phyloP scores from a whole-genome alignment of 2,797 vertebrate genomes.

The Melanotaenia nigrans region DNA sequence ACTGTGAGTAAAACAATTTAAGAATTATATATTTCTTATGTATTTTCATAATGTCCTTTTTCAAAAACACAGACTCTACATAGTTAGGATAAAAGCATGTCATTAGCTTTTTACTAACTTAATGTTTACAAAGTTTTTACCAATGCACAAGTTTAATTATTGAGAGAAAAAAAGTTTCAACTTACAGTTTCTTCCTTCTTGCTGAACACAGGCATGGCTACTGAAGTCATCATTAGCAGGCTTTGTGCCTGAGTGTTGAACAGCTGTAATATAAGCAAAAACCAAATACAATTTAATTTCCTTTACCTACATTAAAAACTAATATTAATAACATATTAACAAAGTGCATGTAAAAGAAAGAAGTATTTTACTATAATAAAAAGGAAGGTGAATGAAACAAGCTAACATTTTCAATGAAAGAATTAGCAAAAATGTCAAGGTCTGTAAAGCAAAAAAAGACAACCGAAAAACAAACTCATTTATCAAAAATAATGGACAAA shows the following conservation, averaged over 20 bases:
- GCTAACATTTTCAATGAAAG: background rate
- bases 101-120: too few species aligned
- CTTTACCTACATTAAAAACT: background rate
- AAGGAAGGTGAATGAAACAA: background rate
- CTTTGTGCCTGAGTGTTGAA: conserved; percentile 90
- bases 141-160: background rate
- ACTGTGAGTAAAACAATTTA: too few species aligned
- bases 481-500: background rate
- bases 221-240: conserved; percentile 92
- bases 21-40: too few species aligned
- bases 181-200: conserved; percentile 96
- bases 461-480: background rate
- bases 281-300: background rate
- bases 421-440: background rate
- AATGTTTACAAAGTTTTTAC: too few species aligned
- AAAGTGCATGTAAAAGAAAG: background rate
- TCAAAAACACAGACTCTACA: background rate
- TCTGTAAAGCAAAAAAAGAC: background rate
- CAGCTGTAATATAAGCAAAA: conserved; percentile 78
- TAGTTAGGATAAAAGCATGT: background rate
- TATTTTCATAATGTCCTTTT: too few species aligned
- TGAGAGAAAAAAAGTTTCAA: background rate
- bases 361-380: background rate
- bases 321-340: background rate
- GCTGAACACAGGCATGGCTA: conserved; percentile 98